These are phyloP conservation scores for Oxycera nigricornis DNA, from an alignment of 2,888 invertebrate species.

Conservation along the genomic window DNA sequence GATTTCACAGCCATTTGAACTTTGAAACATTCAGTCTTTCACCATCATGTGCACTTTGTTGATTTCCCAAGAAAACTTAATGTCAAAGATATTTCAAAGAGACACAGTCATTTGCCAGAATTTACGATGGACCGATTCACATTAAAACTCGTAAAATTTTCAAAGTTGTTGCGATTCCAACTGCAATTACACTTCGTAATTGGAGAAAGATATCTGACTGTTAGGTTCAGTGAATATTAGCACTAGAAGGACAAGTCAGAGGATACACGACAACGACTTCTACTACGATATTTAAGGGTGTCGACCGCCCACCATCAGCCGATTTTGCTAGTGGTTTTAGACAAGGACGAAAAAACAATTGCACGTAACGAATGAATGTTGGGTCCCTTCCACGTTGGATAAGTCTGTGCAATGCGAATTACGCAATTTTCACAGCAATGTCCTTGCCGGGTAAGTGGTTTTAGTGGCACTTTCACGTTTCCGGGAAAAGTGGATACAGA, in stretches of 20 bases:
- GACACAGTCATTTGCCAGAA: neutral
- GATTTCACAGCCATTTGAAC: too few species aligned
- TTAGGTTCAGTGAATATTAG: slow-evolving; percentile 1
- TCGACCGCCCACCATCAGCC: neutral
- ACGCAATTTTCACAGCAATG: slow-evolving; percentile 11
- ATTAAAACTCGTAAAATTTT: neutral
- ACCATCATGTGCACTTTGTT: too few species aligned
- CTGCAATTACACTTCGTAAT: slow-evolving; percentile 23
- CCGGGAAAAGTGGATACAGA: neutral
- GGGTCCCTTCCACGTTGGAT: neutral
- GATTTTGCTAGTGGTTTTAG: neutral
- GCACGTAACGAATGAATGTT: neutral
- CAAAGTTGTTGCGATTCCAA: neutral
- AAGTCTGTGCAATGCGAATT: neutral
- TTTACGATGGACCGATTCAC: too few species aligned
- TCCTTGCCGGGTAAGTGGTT: neutral
- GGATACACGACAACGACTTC: neutral
- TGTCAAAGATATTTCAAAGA: too few species aligned
- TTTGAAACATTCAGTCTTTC: too few species aligned
- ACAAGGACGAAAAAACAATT: neutral
- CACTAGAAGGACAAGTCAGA: slow-evolving; percentile 6
- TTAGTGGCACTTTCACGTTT: neutral
- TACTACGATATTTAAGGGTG: neutral
- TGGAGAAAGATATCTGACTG: neutral
- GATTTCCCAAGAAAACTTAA: too few species aligned